phyloP scores from a whole-genome alignment of 2,113 vertebrate genomes.

The Ascaphus truei region DNA sequence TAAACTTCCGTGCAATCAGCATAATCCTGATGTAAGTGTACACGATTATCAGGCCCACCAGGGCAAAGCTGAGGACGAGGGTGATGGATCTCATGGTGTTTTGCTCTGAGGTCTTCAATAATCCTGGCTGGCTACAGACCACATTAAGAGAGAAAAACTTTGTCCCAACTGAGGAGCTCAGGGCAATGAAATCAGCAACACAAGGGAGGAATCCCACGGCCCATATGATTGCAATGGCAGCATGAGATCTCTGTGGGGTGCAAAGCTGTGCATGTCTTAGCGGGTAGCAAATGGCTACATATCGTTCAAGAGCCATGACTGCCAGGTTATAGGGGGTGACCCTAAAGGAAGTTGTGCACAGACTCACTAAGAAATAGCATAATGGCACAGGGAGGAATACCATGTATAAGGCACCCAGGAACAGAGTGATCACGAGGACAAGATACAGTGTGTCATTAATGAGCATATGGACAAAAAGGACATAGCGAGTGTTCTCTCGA shows the following conservation, averaged over 20 bases:
- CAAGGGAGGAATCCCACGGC: neutral
- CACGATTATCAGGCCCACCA: neutral
- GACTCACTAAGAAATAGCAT: too few relatives aligned
- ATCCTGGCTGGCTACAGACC: neutral
- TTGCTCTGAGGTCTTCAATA: neutral
- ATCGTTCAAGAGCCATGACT: constrained; percentile 11
- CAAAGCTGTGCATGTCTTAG: neutral
- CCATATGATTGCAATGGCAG: neutral
- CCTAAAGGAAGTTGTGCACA: too few relatives aligned
- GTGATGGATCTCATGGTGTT: neutral
- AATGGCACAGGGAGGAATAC: too few relatives aligned
- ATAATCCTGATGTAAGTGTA: constrained; percentile 42
- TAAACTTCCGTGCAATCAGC: constrained; percentile 28
- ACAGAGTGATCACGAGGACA: too few relatives aligned
- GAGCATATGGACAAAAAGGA: too few relatives aligned
- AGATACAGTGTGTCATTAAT: too few relatives aligned
- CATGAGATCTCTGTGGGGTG: neutral
- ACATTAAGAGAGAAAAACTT: neutral
- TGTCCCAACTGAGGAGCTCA: neutral
- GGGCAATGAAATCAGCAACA: neutral
- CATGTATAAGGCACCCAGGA: too few relatives aligned
- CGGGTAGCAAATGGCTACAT: constrained; percentile 14
- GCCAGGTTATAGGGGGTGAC: constrained; percentile 25
- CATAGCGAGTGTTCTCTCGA: too few relatives aligned
- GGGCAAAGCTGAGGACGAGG: neutral